phyloP scores from a whole-genome alignment of 1,140 invertebrate species.

The Mizuhopecten yessoensis region DNA sequence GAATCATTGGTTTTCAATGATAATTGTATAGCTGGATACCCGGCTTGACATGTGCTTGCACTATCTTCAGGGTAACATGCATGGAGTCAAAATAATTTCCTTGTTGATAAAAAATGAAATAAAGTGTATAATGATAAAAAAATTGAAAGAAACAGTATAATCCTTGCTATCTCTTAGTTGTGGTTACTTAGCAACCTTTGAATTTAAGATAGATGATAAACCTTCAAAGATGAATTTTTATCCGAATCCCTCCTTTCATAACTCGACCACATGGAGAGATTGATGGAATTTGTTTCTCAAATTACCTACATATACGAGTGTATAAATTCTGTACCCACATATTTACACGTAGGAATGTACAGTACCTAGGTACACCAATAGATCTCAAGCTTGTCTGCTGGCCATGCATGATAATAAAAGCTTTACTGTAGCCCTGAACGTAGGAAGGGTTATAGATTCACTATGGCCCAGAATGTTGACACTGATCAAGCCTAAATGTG shows the following conservation, averaged over 20 bases:
- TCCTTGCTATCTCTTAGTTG: not conserved
- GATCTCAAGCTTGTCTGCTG: not conserved
- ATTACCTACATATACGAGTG: constrained; percentile 7
- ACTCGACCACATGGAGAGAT: constrained; percentile 5
- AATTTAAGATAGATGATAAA: not conserved
- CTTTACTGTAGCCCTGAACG: not conserved
- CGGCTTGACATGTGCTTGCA: not conserved
- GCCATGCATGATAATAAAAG: not conserved
- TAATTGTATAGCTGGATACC: not conserved
- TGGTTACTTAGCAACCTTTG: constrained; percentile 33
- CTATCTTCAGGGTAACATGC: too few species aligned
- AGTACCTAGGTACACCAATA: not conserved
- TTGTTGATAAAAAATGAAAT: not conserved
- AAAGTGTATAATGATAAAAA: not conserved
- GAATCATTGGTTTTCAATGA: too few species aligned
- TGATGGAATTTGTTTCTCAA: not conserved
- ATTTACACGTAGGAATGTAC: not conserved
- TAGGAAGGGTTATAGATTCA: too few species aligned
- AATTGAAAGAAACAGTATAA: not conserved
- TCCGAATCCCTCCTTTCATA: not conserved
- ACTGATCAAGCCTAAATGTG: too few species aligned
- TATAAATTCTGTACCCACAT: too few species aligned
- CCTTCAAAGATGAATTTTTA: constrained; percentile 26
- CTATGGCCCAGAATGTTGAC: too few species aligned
- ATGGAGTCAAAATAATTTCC: too few species aligned